Conservation (phyloP, 2,113 vertebrate genomes). For the Sisor rabdophorus region DNA sequence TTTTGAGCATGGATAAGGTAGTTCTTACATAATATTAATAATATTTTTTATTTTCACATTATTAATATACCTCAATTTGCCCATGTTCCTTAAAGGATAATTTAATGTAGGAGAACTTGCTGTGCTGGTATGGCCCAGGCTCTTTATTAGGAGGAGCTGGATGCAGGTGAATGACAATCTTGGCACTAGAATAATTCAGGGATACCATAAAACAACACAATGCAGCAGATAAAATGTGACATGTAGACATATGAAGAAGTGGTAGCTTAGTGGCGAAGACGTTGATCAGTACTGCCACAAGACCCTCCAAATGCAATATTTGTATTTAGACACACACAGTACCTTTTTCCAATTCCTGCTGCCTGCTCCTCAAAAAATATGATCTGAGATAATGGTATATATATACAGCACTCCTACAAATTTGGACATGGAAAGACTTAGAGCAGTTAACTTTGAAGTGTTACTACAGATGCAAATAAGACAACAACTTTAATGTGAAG, state of each 20-base stretch:
- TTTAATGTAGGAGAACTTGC: conserved; percentile 89
- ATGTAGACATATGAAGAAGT: not conserved
- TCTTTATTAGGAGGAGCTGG: conserved; percentile 79
- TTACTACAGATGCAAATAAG: not conserved
- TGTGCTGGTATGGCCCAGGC: conserved; percentile 89
- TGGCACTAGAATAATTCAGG: conserved; percentile 76
- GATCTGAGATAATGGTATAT: conserved; percentile 84
- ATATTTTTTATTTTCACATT: not conserved
- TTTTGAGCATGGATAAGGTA: not conserved
- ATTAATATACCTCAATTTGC: conserved; percentile 84
- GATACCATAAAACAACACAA: not conserved
- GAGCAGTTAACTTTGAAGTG: not conserved
- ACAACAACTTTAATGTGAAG: not conserved
- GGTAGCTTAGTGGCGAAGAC: not conserved
- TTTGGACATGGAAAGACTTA: not conserved
- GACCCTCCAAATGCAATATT: not conserved
- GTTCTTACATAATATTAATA: not conserved
- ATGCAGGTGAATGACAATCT: conserved; percentile 93
- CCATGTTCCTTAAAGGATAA: conserved; percentile 97
- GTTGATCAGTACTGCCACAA: no score
- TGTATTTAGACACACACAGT: not conserved
- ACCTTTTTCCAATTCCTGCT: conserved; percentile 96
- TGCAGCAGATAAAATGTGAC: not conserved
- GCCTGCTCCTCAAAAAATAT: conserved; percentile 93
- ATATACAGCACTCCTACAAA: conserved; percentile 87